phyloP scores from a whole-genome alignment of 2,888 invertebrate species.

The Pollenia angustigena region DNA sequence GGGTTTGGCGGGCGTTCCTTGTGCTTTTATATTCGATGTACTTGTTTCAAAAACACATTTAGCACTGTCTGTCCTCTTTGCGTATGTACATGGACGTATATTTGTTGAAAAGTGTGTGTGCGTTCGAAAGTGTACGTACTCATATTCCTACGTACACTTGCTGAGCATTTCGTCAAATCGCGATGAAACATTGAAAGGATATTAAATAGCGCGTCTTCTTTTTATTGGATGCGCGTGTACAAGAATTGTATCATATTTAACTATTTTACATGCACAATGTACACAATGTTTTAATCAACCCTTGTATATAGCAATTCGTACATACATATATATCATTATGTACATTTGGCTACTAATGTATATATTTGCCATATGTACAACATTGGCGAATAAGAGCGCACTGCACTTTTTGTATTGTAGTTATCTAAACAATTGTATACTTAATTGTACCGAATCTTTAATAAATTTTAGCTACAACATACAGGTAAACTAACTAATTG shows the following conservation, averaged over 20 bases:
- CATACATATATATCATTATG: constrained; percentile 28
- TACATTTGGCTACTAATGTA: neutral
- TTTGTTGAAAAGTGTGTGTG: neutral
- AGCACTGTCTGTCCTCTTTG: constrained; percentile 31
- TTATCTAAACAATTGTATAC: neutral
- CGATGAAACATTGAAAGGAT: constrained; percentile 72
- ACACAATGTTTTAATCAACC: constrained; percentile 74
- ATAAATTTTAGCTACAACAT: neutral
- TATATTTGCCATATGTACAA: constrained; percentile 73
- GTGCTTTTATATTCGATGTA: constrained; percentile 23
- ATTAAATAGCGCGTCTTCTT: constrained; percentile 79
- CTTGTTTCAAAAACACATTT: constrained; percentile 39
- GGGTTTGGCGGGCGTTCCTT: constrained; percentile 72
- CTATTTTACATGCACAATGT: constrained; percentile 31
- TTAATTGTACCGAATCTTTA: neutral
- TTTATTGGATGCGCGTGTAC: constrained; percentile 79
- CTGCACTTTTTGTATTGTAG: constrained; percentile 54
- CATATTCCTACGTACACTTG: constrained; percentile 2
- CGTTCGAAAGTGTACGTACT: constrained; percentile 2
- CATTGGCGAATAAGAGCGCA: constrained; percentile 79
- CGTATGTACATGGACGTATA: constrained; percentile 28
- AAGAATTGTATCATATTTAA: constrained; percentile 34
- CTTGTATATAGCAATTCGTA: constrained; percentile 74
- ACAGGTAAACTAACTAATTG: neutral
- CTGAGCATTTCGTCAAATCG: constrained; percentile 69